Conservation (phyloP, 2,797 vertebrate species). For the Coilia nasus region DNA sequence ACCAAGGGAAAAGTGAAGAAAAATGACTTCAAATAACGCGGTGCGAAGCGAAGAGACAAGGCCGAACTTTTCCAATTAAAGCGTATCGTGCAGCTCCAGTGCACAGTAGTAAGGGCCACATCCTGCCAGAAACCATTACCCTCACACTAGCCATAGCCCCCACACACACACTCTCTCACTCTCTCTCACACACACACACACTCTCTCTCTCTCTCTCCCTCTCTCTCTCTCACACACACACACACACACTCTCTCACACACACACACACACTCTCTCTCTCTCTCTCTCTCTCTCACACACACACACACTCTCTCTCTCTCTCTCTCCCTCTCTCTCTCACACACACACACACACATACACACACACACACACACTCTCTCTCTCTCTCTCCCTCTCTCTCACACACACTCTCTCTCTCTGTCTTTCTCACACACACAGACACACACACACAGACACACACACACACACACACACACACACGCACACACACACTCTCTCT, state of each 20-base stretch:
- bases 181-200: not conserved
- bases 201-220: constrained; percentile 47
- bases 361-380: not conserved
- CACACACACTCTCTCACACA: not conserved
- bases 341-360: not conserved
- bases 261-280: not conserved
- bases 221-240: not conserved
- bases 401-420: too few species aligned
- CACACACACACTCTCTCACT: constrained; percentile 56
- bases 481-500: not conserved
- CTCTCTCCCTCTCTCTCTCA: not conserved
- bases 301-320: not conserved
- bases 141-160: constrained; percentile 46
- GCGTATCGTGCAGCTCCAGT: constrained; percentile 72
- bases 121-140: constrained; percentile 70
- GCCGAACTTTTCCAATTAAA: constrained; percentile 59
- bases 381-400: too few species aligned
- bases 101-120: constrained; percentile 72
- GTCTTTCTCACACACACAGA: not conserved
- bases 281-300: not conserved
- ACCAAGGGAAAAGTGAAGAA: constrained; percentile 10
- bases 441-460: constrained; percentile 1
- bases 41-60: constrained; percentile 55
- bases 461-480: not conserved
- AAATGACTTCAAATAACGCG: constrained; percentile 53